Percentiles rank a stretch among this genome's conserved stretches.
Evolutionary conservation across 2,888 invertebrate genomes (phyloP).

Genomic region (Rhorus exstirpatorius): DNA sequence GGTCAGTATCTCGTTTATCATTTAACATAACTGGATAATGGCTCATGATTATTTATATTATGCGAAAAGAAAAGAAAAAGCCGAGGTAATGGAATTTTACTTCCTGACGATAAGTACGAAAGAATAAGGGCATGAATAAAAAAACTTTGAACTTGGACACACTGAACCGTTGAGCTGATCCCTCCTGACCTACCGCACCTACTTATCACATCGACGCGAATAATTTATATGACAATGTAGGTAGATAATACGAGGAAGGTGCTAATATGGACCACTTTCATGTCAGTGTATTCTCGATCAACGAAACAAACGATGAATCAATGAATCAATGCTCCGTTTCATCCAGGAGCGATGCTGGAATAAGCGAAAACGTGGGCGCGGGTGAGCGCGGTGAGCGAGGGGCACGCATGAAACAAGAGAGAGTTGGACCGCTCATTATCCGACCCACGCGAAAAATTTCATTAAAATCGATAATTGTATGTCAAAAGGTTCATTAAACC

Average conservation of each 20-base stretch:
- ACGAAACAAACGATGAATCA: neutral
- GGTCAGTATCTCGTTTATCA: slow-evolving; percentile 14
- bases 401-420: no score
- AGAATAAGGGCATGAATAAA: neutral
- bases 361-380: no score
- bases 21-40: neutral
- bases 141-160: neutral
- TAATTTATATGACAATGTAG: no score
- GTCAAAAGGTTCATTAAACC: no score
- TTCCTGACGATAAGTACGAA: no score
- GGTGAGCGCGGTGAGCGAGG: no score
- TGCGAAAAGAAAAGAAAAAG: neutral
- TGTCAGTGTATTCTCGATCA: neutral
- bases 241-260: neutral
- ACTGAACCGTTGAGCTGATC: slow-evolving; percentile 24
- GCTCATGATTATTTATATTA: slow-evolving; percentile 4
- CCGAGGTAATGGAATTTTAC: neutral
- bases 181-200: slow-evolving; percentile 45
- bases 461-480: no score
- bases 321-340: no score
- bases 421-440: no score
- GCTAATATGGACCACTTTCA: neutral
- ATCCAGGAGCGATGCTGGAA: no score
- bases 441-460: no score
- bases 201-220: slow-evolving; percentile 21